phyloP scores from a whole-genome alignment of 1,140 invertebrate species.

The Drosophila varians region DNA sequence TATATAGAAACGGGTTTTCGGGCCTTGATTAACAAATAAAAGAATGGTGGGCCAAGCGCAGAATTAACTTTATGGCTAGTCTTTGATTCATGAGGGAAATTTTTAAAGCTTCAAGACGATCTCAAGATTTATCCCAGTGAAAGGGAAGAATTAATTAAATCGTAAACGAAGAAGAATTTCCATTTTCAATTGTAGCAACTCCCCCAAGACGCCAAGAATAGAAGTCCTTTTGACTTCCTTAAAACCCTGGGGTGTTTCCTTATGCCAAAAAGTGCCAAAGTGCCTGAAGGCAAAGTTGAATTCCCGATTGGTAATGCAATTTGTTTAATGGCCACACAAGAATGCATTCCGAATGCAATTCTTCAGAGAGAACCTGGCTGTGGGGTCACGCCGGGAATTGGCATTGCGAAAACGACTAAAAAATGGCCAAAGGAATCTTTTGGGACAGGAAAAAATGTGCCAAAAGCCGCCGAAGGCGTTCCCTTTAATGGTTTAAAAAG shows the following conservation, averaged over 20 bases:
- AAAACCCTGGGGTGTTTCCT: conserved; percentile 34
- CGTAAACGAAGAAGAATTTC: not conserved
- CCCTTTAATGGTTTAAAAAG: not conserved
- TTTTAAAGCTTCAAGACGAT: not conserved
- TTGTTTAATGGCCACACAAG: conserved; percentile 50
- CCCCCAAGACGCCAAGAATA: conserved; percentile 21
- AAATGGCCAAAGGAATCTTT: conserved; percentile 14
- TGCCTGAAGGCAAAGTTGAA: conserved; percentile 31
- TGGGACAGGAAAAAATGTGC: not conserved
- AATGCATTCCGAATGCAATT: conserved; percentile 56
- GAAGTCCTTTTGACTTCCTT: conserved; percentile 1
- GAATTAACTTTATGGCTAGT: conserved; percentile 6
- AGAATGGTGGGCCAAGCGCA: conserved; percentile 8
- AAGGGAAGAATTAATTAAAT: not conserved
- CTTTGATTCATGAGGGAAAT: conserved; percentile 7
- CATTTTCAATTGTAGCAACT: conserved; percentile 1
- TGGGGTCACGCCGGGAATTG: conserved; percentile 26
- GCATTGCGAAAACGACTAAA: conserved; percentile 15
- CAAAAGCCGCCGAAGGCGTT: conserved; percentile 3
- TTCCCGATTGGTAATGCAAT: conserved; percentile 58
- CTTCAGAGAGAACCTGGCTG: conserved; percentile 32
- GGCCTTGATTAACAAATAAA: conserved; percentile 23
- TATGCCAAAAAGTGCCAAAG: conserved; percentile 15
- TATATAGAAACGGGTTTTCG: conserved; percentile 56
- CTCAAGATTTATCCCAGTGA: not conserved